These are phyloP conservation scores for Corticium candelabrum DNA, from an alignment of 37 sponge, comb jelly and placozoan species.

Conservation along the genomic window DNA sequence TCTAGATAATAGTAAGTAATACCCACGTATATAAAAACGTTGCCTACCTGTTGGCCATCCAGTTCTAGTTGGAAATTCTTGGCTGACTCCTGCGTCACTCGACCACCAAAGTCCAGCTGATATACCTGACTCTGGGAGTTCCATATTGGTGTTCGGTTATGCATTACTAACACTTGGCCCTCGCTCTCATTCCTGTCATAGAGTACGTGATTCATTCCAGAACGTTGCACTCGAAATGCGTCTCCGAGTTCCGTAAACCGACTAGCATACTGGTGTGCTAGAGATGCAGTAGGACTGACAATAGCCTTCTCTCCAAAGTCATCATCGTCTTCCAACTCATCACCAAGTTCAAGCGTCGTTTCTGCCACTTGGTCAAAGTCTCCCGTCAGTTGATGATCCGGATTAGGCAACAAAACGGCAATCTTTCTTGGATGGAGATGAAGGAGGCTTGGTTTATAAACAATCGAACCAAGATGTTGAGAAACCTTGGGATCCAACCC, in stretches of 20 bases:
- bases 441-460: conserved; percentile 77
- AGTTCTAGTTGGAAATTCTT: conserved; percentile 88
- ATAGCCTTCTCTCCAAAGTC: not conserved
- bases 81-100: conserved; percentile 85
- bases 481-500: conserved; percentile 38
- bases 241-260: not conserved
- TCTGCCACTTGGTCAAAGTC: not conserved
- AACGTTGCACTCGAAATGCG: not conserved
- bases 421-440: conserved; percentile 88
- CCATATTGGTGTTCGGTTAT: conserved; percentile 85
- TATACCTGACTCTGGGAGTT: conserved; percentile 90
- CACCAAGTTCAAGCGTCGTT: not conserved
- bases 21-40: too few species aligned
- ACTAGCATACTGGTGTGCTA: not conserved
- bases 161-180: conserved; percentile 56
- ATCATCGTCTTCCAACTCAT: not conserved
- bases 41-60: conserved; percentile 52
- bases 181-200: too few species aligned
- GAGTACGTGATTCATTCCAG: too few species aligned
- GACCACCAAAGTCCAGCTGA: conserved; percentile 87
- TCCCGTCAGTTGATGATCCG: not conserved
- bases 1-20: too few species aligned
- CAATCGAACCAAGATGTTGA: conserved; percentile 54
- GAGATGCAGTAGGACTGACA: not conserved
- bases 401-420: conserved; percentile 44